Evolutionary conservation across 2,113 vertebrate genomes (phyloP).

Genomic region (Edolisoma coerulescens): DNA sequence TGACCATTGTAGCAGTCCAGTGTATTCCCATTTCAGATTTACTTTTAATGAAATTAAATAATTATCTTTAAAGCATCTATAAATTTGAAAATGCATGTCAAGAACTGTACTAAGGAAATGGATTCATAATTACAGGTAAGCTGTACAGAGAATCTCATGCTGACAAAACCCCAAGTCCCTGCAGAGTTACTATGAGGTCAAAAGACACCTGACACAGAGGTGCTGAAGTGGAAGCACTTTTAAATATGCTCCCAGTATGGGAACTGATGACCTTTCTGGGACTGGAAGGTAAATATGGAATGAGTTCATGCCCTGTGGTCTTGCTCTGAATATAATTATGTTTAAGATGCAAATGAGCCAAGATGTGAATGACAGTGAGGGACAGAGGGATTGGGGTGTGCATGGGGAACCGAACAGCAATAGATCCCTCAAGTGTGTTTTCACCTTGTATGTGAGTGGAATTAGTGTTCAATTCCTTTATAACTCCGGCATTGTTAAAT

Average conservation of each 20-base stretch:
- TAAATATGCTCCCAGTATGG: background rate
- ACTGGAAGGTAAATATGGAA: background rate
- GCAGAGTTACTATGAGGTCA: background rate
- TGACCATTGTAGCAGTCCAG: background rate
- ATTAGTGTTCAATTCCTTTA: background rate
- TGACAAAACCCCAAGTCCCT: background rate
- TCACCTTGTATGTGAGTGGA: background rate
- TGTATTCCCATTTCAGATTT: background rate
- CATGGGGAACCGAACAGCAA: background rate
- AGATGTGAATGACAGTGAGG: background rate
- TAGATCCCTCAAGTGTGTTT: background rate
- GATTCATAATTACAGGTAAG: constrained; percentile 4
- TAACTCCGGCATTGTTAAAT: background rate
- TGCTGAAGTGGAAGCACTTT: background rate
- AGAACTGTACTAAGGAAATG: background rate
- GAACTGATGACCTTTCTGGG: background rate
- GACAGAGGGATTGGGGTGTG: background rate
- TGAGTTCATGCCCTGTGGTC: background rate
- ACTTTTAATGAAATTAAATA: constrained; percentile 13
- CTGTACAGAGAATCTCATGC: background rate
- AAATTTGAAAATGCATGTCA: background rate
- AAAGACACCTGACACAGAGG: background rate
- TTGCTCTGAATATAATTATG: background rate
- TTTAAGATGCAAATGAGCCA: background rate
- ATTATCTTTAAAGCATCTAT: constrained; percentile 13